Evolutionary conservation across 2,113 vertebrate species (phyloP).

Genomic region (Bos javanicus): DNA sequence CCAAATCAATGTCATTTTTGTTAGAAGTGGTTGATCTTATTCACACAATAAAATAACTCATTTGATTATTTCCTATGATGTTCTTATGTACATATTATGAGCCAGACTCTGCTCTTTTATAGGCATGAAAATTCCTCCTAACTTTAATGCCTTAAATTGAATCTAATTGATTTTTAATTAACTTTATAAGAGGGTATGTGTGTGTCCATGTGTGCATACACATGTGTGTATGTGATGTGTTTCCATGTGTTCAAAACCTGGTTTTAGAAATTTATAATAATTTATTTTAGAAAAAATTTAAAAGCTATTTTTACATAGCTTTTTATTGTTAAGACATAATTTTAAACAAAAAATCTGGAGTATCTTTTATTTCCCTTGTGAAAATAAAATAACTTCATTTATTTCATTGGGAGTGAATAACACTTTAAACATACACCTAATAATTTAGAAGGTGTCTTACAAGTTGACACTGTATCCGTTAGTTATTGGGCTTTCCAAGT

Average conservation of each 20-base stretch:
- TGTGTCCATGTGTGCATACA: background rate
- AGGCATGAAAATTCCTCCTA: background rate
- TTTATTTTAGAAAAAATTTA: background rate
- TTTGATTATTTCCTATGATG: slow-evolving; percentile 39
- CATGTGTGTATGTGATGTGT: background rate
- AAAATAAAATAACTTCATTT: background rate
- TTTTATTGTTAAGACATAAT: background rate
- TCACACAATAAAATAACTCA: slow-evolving; percentile 56
- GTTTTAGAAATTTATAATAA: background rate
- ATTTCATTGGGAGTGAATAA: background rate
- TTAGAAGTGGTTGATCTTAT: slow-evolving; percentile 57
- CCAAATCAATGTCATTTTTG: slow-evolving; percentile 58
- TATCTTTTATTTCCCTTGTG: background rate
- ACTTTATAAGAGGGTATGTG: background rate
- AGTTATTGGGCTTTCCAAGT: background rate
- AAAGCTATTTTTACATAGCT: background rate
- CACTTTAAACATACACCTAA: background rate
- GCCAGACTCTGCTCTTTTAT: slow-evolving; percentile 12
- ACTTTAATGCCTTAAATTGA: background rate
- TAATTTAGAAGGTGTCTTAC: background rate
- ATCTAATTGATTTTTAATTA: background rate
- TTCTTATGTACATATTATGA: background rate
- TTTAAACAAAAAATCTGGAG: background rate
- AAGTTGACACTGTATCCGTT: background rate
- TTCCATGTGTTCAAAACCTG: background rate